phyloP scores from a whole-genome alignment of 2,113 vertebrate genomes.

The Chionomys nivalis region DNA sequence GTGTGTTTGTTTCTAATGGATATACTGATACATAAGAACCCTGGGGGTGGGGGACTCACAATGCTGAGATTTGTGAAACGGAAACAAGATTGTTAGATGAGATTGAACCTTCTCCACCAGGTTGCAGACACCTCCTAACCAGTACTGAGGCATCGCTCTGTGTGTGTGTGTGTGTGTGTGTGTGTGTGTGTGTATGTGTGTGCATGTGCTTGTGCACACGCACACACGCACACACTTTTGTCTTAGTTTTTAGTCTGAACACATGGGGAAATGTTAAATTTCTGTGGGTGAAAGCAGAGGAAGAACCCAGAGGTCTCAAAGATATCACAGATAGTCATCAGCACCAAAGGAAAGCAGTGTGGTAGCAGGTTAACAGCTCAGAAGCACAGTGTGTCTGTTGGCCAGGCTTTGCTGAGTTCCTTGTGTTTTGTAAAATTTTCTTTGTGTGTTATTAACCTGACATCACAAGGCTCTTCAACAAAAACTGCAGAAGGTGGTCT shows the following conservation, averaged over 20 bases:
- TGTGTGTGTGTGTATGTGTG: neutral
- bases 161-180: neutral
- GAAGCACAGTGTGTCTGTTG: no score
- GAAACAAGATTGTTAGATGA: conserved; percentile 50
- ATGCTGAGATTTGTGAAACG: conserved; percentile 54
- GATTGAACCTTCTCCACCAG: conserved; percentile 18
- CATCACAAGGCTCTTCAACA: neutral
- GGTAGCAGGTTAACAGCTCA: no score
- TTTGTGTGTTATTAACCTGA: neutral
- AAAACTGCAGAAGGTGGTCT: neutral
- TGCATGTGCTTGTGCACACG: neutral
- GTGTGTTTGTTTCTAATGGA: conserved; percentile 61
- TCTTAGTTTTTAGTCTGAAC: no score
- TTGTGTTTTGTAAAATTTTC: neutral
- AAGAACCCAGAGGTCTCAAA: no score
- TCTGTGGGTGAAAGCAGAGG: no score
- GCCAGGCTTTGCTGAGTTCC: no score
- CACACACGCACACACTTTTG: no score
- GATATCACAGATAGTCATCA: no score
- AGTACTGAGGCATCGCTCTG: neutral
- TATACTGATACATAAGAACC: conserved; percentile 33
- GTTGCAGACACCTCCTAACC: conserved; percentile 38
- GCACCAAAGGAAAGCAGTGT: no score
- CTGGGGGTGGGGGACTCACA: neutral
- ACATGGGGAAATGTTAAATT: no score